These are phyloP conservation scores for Cheilosia pagana DNA, from an alignment of 2,888 invertebrate genomes.

Conservation along the genomic window DNA sequence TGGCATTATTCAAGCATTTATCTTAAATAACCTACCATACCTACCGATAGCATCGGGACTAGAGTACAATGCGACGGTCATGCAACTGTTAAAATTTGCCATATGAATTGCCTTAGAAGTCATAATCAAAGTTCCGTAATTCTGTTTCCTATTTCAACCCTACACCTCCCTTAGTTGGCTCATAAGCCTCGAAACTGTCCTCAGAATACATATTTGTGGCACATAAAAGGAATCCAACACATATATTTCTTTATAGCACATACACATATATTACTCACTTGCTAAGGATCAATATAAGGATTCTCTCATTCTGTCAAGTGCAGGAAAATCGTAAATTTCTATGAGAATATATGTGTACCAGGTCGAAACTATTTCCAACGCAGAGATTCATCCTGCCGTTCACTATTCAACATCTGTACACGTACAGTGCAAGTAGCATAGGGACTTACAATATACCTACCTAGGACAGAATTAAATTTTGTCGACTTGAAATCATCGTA, in stretches of 20 bases:
- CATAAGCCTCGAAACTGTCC: too few species aligned
- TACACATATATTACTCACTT: not conserved
- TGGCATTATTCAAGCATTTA: too few species aligned
- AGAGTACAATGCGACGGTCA: too few species aligned
- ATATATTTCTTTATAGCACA: not conserved
- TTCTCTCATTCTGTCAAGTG: conserved; percentile 24
- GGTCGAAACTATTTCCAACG: conserved; percentile 18
- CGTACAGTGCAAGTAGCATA: not conserved
- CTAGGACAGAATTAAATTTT: conserved; percentile 24
- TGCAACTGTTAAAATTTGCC: too few species aligned
- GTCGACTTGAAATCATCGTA: conserved; percentile 21
- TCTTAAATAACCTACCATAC: too few species aligned
- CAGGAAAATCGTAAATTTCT: conserved; percentile 30
- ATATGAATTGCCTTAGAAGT: too few species aligned
- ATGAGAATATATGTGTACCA: conserved; percentile 31
- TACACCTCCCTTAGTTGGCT: too few species aligned
- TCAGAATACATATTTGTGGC: too few species aligned
- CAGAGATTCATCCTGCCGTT: conserved; percentile 11
- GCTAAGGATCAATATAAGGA: conserved; percentile 26
- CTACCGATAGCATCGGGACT: too few species aligned
- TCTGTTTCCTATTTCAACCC: too few species aligned
- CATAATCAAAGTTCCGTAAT: too few species aligned
- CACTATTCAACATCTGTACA: conserved; percentile 5
- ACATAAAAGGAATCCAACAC: too few species aligned
- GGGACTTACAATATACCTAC: conserved; percentile 4